A percentile compares a stretch with the other conserved stretches of the same genome.
Conservation (phyloP, 2,113 vertebrate genomes). For the Xiphophorus maculatus region DNA sequence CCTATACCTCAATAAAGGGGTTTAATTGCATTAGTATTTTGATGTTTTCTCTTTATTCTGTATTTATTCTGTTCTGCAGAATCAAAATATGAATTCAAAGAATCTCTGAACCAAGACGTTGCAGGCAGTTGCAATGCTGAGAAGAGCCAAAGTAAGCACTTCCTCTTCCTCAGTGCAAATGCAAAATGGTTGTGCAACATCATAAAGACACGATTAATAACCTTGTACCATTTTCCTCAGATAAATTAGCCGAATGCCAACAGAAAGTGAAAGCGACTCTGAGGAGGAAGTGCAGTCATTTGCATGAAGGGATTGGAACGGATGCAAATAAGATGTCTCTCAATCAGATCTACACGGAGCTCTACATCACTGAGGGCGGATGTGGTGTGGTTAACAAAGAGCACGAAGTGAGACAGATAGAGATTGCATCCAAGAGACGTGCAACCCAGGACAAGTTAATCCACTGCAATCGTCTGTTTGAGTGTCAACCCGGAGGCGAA, state of each 20-base stretch:
- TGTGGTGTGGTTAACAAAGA: constrained; percentile 49
- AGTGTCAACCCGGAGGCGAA: constrained; percentile 4
- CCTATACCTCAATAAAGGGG: too few species aligned
- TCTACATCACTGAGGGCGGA: constrained; percentile 66
- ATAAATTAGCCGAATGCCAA: constrained; percentile 29
- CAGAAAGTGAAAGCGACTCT: constrained; percentile 46
- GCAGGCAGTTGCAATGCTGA: not conserved
- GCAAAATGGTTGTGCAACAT: not conserved
- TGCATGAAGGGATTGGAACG: constrained; percentile 14
- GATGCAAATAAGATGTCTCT: constrained; percentile 42
- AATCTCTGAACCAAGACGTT: not conserved
- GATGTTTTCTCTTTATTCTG: not conserved
- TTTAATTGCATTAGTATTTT: too few species aligned
- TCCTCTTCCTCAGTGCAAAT: not conserved
- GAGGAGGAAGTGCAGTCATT: constrained; percentile 50
- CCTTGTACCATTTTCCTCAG: constrained; percentile 26
- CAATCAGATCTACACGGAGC: constrained; percentile 70
- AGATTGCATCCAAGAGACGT: constrained; percentile 33
- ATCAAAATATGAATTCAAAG: not conserved
- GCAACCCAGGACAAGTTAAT: constrained; percentile 53
- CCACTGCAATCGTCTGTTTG: constrained; percentile 59
- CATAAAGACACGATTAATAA: not conserved
- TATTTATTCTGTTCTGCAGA: constrained; percentile 20
- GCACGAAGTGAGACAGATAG: constrained; percentile 67
- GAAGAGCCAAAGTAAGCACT: constrained; percentile 31